Conservation (phyloP, 2,113 vertebrate species). For the Plecotus auritus region DNA sequence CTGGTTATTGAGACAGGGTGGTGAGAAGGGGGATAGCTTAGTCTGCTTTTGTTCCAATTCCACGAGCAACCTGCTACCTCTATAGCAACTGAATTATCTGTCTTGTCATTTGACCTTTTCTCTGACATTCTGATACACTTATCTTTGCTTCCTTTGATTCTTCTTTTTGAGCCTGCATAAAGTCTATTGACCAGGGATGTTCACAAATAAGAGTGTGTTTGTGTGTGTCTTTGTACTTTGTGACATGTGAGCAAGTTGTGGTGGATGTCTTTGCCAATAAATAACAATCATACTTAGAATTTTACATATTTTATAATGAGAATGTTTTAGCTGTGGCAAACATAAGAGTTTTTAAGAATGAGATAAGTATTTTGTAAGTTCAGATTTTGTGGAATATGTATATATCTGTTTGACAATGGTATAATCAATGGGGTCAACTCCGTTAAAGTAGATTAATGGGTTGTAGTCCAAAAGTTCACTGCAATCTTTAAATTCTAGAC, state of each 20-base stretch:
- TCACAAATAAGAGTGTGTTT: slow-evolving; percentile 47
- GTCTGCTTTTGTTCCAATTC: slow-evolving; percentile 20
- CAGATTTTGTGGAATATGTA: neutral
- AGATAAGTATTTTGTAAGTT: slow-evolving; percentile 11
- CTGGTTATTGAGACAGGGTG: neutral
- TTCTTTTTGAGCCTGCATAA: neutral
- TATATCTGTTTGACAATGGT: slow-evolving; percentile 6
- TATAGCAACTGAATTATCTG: neutral
- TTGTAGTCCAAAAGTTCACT: neutral
- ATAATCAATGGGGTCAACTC: neutral
- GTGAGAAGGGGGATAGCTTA: neutral
- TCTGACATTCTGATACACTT: slow-evolving; percentile 24
- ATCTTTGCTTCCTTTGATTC: slow-evolving; percentile 33
- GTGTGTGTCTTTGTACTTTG: slow-evolving; percentile 41
- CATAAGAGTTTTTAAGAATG: neutral
- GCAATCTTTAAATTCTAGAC: neutral
- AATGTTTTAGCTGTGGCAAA: slow-evolving; percentile 43
- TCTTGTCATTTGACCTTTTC: slow-evolving; percentile 18
- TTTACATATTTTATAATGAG: slow-evolving; percentile 27
- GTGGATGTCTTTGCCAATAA: slow-evolving; percentile 46
- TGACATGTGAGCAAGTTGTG: slow-evolving; percentile 45
- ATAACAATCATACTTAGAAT: slow-evolving; percentile 36
- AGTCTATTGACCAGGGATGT: neutral
- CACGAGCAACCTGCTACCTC: neutral
- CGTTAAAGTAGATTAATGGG: neutral